phyloP scores from a whole-genome alignment of 2,113 vertebrate genomes.

The Pseudopipra pipra region DNA sequence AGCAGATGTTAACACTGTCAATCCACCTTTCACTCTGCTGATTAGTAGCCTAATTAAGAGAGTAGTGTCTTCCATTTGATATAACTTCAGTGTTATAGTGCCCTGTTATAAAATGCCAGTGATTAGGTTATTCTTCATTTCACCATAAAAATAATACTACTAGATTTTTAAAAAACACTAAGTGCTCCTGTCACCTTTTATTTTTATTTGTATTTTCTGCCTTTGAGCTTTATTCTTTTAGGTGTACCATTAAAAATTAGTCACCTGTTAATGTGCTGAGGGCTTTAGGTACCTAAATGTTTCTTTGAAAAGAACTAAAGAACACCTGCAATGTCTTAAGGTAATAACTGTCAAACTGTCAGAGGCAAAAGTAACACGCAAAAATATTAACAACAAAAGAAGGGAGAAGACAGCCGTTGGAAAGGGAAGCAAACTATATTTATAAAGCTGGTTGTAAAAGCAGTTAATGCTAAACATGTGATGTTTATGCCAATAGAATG shows the following conservation, averaged over 20 bases:
- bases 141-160: neutral
- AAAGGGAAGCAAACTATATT: conserved; percentile 16
- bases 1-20: neutral
- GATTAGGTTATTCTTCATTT: conserved; percentile 11
- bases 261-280: conserved; percentile 8
- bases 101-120: neutral
- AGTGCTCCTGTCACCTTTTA: neutral
- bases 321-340: conserved; percentile 45
- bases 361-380: conserved; percentile 17
- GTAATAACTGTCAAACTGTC: conserved; percentile 45
- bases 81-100: neutral
- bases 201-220: conserved; percentile 22
- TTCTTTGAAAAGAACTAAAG: conserved; percentile 9
- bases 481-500: conserved; percentile 54
- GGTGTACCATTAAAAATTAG: neutral
- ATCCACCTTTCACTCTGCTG: conserved; percentile 6
- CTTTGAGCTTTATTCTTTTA: neutral
- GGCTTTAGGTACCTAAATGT: neutral
- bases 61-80: conserved; percentile 8
- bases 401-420: conserved; percentile 6
- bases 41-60: conserved; percentile 38
- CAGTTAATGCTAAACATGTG: conserved; percentile 51
- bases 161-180: neutral
- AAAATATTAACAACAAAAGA: conserved; percentile 33
- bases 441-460: conserved; percentile 31